Evolutionary conservation across 2,113 vertebrate genomes (phyloP).

Genomic region (Equus quagga): DNA sequence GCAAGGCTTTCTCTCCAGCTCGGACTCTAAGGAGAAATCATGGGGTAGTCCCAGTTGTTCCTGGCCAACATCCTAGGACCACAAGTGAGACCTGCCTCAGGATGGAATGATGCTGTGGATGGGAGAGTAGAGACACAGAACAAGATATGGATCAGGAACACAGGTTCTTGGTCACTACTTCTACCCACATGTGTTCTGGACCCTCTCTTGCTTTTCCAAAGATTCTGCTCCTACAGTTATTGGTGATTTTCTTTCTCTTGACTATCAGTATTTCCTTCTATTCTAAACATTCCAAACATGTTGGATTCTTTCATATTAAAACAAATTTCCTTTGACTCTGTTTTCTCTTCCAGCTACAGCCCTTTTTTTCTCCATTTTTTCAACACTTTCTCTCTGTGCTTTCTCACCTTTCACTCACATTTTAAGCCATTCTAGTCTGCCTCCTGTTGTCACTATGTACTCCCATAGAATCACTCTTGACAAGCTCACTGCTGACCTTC

Average conservation of each 20-base stretch:
- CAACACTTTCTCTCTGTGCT: neutral
- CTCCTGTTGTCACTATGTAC: neutral
- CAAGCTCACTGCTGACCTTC: neutral
- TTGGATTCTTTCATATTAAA: constrained; percentile 12
- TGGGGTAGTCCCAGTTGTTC: neutral
- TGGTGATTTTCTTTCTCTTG: neutral
- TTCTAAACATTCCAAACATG: neutral
- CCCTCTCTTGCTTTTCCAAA: neutral
- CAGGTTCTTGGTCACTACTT: neutral
- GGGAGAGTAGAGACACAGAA: neutral
- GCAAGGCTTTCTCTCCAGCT: neutral
- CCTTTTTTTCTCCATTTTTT: neutral
- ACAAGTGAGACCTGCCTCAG: neutral
- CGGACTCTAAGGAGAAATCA: neutral
- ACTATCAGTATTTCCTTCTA: neutral
- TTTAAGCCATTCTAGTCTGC: neutral
- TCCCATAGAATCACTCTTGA: neutral
- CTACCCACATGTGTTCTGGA: neutral
- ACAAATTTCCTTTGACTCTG: neutral
- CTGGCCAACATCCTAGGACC: neutral
- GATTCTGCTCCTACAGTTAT: neutral
- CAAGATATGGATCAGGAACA: neutral
- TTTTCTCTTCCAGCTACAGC: neutral
- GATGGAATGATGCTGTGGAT: neutral
- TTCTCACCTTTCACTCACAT: neutral